Percentiles rank a stretch among this genome's conserved stretches.
Evolutionary conservation across 2,888 invertebrate genomes (phyloP).

Genomic region (Aphodius granarius): DNA sequence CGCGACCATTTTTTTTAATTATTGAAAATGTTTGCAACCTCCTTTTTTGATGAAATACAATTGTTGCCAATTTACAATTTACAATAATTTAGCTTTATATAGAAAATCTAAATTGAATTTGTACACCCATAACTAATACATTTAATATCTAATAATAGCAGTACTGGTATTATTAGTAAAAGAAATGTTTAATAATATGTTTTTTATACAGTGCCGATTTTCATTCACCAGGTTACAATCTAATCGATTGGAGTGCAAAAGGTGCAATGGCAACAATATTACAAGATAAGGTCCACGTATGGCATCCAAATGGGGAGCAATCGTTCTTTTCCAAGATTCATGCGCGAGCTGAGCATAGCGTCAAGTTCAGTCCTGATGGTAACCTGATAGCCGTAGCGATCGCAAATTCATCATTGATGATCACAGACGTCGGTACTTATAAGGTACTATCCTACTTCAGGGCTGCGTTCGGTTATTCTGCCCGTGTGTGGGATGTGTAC

Average conservation of each 20-base stretch:
- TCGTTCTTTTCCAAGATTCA: not conserved
- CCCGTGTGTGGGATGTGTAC: no score
- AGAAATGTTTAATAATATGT: not conserved
- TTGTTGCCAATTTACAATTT: no score
- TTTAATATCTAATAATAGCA: no score
- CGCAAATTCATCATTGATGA: constrained; percentile 1
- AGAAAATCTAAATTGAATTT: no score
- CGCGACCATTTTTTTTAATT: no score
- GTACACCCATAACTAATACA: no score
- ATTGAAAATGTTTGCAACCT: no score
- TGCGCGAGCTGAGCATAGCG: not conserved
- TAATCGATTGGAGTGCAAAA: constrained; percentile 19
- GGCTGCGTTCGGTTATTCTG: no score
- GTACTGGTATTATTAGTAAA: no score
- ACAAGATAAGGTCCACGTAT: constrained; percentile 9
- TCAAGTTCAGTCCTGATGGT: constrained; percentile 16
- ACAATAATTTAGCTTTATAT: no score
- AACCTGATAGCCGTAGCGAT: constrained; percentile 13
- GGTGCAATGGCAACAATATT: constrained; percentile 12
- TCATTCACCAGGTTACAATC: constrained; percentile 12
- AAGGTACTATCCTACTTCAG: constrained; percentile 10
- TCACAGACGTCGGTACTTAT: constrained; percentile 8
- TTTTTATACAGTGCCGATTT: not conserved
- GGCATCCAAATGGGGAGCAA: constrained; percentile 5
- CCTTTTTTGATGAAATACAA: no score